Conservation (phyloP, 2,888 invertebrate species). For the Spodoptera exigua region DNA sequence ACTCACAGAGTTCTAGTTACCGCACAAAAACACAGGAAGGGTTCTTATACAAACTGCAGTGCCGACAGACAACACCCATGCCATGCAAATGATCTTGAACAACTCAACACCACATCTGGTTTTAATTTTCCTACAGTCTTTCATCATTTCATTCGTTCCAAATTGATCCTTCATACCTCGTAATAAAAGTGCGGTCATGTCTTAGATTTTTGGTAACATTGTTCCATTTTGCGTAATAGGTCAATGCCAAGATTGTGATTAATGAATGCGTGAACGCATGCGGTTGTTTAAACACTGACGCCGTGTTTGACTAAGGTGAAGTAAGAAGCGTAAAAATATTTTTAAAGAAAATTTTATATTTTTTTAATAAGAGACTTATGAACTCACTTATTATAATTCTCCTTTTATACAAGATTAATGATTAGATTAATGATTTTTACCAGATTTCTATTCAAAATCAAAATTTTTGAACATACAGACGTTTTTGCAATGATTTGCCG, state of each 20-base stretch:
- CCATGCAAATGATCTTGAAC: slow-evolving; percentile 65
- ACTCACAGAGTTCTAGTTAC: slow-evolving; percentile 35
- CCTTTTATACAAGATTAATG: too few relatives aligned
- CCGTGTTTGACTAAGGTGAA: slow-evolving; percentile 39
- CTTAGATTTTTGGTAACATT: slow-evolving; percentile 55
- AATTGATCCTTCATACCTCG: slow-evolving; percentile 42
- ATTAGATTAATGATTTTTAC: too few relatives aligned
- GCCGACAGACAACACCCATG: slow-evolving; percentile 62
- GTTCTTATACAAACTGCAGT: slow-evolving; percentile 47
- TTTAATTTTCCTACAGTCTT: slow-evolving; percentile 54
- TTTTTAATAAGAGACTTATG: too few relatives aligned
- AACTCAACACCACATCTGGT: slow-evolving; percentile 62
- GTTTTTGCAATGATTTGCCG: slow-evolving; percentile 33
- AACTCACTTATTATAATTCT: too few relatives aligned
- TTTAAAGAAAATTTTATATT: not conserved
- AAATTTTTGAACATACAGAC: slow-evolving; percentile 33
- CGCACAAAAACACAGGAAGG: slow-evolving; percentile 39
- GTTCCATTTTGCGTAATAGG: slow-evolving; percentile 63
- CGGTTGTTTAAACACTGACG: slow-evolving; percentile 45
- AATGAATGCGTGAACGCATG: slow-evolving; percentile 52
- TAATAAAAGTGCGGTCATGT: slow-evolving; percentile 40
- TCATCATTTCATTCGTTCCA: slow-evolving; percentile 18
- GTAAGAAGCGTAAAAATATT: slow-evolving; percentile 12
- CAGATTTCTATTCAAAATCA: not conserved
- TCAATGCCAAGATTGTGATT: slow-evolving; percentile 68